Evolutionary conservation across 2,113 vertebrate genomes (phyloP).

Genomic region (Mormyrus lacerda): DNA sequence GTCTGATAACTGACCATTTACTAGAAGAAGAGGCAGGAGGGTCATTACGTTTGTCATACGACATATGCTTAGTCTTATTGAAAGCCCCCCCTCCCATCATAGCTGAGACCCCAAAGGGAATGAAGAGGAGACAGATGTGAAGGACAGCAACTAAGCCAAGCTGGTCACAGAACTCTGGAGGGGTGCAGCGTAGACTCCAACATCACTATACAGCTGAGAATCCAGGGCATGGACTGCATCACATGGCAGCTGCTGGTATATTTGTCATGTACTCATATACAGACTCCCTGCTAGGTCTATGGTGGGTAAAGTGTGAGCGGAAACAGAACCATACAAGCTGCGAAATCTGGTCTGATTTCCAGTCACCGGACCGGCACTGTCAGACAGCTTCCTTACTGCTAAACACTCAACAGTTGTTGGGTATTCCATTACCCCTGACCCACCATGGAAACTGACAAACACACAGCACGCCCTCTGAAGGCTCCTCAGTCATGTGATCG

Average conservation of each 20-base stretch:
- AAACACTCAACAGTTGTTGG: conserved; percentile 28
- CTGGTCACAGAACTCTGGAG: not conserved
- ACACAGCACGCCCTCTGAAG: conserved; percentile 26
- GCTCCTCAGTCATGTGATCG: not conserved
- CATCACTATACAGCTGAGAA: not conserved
- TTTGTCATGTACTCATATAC: not conserved
- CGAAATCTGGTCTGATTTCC: not conserved
- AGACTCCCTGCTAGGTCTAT: conserved; percentile 3
- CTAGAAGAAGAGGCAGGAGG: not conserved
- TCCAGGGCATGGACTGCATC: not conserved
- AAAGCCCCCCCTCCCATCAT: not conserved
- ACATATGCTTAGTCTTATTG: not conserved
- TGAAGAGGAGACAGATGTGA: not conserved
- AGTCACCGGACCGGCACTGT: not conserved
- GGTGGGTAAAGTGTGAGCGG: not conserved
- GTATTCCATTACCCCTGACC: conserved; percentile 27
- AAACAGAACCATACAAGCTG: not conserved
- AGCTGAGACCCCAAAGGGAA: not conserved
- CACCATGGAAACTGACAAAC: not conserved
- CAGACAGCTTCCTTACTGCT: conserved; percentile 39
- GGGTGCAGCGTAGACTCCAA: not conserved
- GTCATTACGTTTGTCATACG: not conserved
- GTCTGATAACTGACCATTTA: conserved; percentile 58
- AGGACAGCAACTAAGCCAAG: not conserved
- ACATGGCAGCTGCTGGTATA: not conserved